Evolutionary conservation across 2,888 invertebrate species (phyloP), one percentile per base, ranked within the genome.

Genomic region (Lydus trimaculatus): DNA sequence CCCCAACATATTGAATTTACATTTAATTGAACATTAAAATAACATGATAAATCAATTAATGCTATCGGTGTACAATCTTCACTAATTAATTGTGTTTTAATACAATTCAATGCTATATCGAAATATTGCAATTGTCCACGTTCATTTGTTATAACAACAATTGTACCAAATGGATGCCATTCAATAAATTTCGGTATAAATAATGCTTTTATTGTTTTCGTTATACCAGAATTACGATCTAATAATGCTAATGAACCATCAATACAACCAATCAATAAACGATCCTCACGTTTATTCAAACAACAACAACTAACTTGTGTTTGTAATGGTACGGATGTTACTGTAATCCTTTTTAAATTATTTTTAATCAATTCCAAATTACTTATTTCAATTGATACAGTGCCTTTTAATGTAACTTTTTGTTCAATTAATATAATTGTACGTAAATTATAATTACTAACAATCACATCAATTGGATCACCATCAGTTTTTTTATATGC

Each of bases 401-500:
- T 91, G 36, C 84, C 90, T 82, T 91, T 90, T 66, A 90, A 87
- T 0, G 91, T 91, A 17, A 93, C 90, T 78, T 92, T 92, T 84
- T 97, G 96, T 82, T 97, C 96, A 58, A 97, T 79, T 87, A 72
- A 93, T 91, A 84, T 94, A 90, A 75, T 94, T 87, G 75, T 81
- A 63, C 92, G 91, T 66, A 91, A 90, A 73, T 91, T 89, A 64
- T 90, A 87, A 72, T 90, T 88, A 77, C 96, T 92, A 79, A 96
- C 91, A 75, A 91, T 90, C 33, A 95, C 93, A 80, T 90, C 90
- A n/a, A 96, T 84, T 0, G 96, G 95, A 85, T 96, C 96, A 84
- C 93, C 93, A 83, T 97, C 96, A 39, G 96, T 92, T 85, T 94
- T 92, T 79, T 93, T 92, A 80, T 92, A 95, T 61, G 94, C 92